Base-by-base conservation (phyloP, 2,888 invertebrate species). In the Drosophila austrosaltans region DNA sequence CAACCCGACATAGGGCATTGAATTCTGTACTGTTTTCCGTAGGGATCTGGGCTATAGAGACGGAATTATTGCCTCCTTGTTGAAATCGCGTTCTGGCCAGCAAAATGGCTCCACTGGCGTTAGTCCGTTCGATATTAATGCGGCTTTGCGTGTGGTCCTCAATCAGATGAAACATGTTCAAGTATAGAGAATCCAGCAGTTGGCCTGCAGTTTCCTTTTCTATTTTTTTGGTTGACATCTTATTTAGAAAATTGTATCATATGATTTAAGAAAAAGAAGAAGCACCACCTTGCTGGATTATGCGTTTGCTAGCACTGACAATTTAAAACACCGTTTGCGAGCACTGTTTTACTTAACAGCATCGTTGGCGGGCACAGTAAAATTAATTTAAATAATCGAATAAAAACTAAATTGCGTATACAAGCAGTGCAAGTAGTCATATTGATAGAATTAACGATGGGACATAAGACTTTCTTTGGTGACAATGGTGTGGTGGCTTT, bases 21-120 rank as follows among this genome's bases (percentile, higher is more conserved):
- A 94, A 93, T 75, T 94, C 93, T 16, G 90, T 76, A 74, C 93
- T 93, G 53, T 94, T 93, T 88, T 96, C 95, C 0, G 95, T 94
- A 4, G 92, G 92, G 53, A 97, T 93, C 87, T 96, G 95, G 10
- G 96, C 92, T 16, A 94, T 92, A 66, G 96, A 95, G 5, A 97
- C 95, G 7, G 94, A 94, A 79, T 94, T 95, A 79, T 94, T 95
- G 69, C 95, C 95, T 2, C 97, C 97, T 93, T 96, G 94, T 59
- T 97, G 96, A 81, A 97, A 96, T 61, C 96, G 94, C 2, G 95
- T 93, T 90, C 97, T 97, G 0, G 97, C 97, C 57, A 97, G 91
- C 0, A 90, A 73, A 42, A 90, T 78, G 5, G 83, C 70, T 0
- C 96, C 97, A 79, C 94, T 94, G 64, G 95, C 94, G 80, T 95